A percentile compares a stretch with the other conserved stretches of the same genome.
These are phyloP conservation scores for Micrastur ruficollis DNA, from an alignment of 2,797 vertebrate genomes.

Conservation along the genomic window DNA sequence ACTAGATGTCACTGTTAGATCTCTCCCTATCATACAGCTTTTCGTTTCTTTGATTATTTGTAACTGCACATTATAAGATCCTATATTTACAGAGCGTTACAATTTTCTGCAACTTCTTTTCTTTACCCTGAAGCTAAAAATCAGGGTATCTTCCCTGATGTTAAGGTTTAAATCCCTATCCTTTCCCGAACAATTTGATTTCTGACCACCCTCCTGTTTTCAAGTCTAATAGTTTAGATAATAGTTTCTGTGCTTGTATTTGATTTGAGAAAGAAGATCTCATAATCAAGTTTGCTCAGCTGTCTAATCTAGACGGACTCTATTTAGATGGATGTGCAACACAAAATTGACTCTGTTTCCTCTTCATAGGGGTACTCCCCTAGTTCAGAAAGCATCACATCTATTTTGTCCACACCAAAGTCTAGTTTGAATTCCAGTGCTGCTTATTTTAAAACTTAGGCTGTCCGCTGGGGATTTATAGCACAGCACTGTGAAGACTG, in stretches of 20 bases:
- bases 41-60: background rate
- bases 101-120: background rate
- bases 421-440: constrained; percentile 48
- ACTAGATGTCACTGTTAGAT: background rate
- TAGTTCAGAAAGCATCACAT: background rate
- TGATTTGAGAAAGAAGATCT: background rate
- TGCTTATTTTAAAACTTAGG: constrained; percentile 24
- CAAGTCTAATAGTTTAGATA: background rate
- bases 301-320: background rate
- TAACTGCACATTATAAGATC: background rate
- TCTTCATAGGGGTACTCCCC: background rate
- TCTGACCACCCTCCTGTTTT: background rate
- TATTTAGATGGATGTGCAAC: background rate
- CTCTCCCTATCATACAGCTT: background rate
- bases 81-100: background rate
- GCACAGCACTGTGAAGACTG: constrained; percentile 7
- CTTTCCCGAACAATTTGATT: background rate
- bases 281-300: background rate
- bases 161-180: background rate
- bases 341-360: background rate
- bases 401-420: constrained; percentile 31
- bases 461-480: constrained; percentile 22
- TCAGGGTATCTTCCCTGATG: background rate
- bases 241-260: background rate
- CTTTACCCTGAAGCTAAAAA: background rate